Evolutionary conservation across 2,797 vertebrate genomes (phyloP).

Genomic region (Eurystomus glaucurus): DNA sequence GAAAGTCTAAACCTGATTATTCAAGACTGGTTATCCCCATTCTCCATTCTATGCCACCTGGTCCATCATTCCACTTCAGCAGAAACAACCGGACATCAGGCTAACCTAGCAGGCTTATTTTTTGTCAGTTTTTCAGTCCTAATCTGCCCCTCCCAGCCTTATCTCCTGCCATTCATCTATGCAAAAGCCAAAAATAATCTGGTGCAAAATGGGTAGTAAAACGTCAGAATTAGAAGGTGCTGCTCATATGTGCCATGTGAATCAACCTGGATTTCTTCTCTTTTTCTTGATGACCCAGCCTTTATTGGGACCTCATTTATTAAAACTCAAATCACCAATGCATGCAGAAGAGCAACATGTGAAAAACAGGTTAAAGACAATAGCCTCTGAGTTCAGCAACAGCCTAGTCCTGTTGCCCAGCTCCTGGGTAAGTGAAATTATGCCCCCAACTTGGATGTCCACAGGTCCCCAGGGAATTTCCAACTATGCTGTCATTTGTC

Average conservation of each 20-base stretch:
- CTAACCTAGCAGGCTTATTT: background rate
- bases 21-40: background rate
- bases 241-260: background rate
- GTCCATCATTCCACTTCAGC: background rate
- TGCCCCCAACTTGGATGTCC: background rate
- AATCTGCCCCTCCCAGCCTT: background rate
- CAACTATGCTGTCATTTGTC: background rate
- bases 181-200: background rate
- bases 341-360: accelerated
- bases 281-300: background rate
- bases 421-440: background rate
- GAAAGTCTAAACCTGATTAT: background rate
- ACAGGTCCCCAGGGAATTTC: background rate
- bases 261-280: background rate
- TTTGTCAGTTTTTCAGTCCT: background rate
- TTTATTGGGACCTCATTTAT: accelerated
- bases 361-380: background rate
- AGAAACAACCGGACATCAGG: background rate
- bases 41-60: background rate
- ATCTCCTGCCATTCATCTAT: background rate
- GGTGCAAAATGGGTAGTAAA: background rate
- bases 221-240: background rate
- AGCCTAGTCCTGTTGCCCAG: background rate
- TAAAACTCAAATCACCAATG: background rate
- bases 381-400: background rate